Percentiles rank a stretch among this genome's conserved stretches.
These are phyloP conservation scores for Hypolimnas misippus DNA, from an alignment of 2,888 invertebrate genomes.

Conservation along the genomic window DNA sequence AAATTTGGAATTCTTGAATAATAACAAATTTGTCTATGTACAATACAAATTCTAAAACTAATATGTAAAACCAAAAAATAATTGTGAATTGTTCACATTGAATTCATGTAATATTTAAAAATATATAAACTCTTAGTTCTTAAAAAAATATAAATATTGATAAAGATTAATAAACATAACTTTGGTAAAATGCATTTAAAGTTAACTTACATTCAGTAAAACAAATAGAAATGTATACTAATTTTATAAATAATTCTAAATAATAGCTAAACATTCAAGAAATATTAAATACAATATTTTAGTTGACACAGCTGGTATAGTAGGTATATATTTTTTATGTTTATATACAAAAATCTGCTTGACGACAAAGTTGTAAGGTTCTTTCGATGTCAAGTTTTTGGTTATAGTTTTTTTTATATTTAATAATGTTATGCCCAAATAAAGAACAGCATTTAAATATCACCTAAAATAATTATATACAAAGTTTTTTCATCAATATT, in stretches of 20 bases:
- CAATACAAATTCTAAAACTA: neutral
- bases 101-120: too few species aligned
- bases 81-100: too few species aligned
- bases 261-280: too few species aligned
- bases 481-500: neutral
- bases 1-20: neutral
- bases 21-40: neutral
- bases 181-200: too few species aligned
- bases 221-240: too few species aligned
- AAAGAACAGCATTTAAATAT: neutral
- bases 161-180: too few species aligned
- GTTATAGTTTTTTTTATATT: neutral
- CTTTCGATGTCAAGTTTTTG: constrained; percentile 41
- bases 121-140: too few species aligned
- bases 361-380: constrained; percentile 47
- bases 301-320: constrained; percentile 31
- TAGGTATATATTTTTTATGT: constrained; percentile 21
- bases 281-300: neutral
- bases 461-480: neutral
- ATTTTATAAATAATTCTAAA: neutral
- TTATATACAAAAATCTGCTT: constrained; percentile 32
- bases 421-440: neutral
- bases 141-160: too few species aligned
- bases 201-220: too few species aligned
- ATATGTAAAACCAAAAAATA: neutral